Evolutionary conservation across 2,888 invertebrate species (phyloP).

Genomic region (Choreutis nemorana): DNA sequence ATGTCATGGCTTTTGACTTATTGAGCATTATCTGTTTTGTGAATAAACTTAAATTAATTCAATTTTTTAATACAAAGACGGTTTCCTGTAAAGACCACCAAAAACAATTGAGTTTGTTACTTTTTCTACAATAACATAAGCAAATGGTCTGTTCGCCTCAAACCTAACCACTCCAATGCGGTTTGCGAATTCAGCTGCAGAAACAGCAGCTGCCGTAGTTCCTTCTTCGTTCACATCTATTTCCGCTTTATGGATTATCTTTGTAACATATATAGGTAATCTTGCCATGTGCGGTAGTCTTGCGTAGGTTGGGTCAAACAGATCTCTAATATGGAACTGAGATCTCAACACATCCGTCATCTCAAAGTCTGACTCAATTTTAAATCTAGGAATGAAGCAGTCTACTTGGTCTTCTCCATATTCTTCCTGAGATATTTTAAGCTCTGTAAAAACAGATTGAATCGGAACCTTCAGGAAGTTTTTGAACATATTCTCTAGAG

Average conservation of each 20-base stretch:
- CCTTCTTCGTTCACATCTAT: slow-evolving; percentile 80
- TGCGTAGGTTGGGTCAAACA: slow-evolving; percentile 57
- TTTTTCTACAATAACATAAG: slow-evolving; percentile 73
- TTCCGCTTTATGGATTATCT: slow-evolving; percentile 73
- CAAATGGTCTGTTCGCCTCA: slow-evolving; percentile 71
- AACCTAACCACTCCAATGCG: slow-evolving; percentile 66
- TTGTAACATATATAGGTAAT: slow-evolving; percentile 60
- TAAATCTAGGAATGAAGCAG: slow-evolving; percentile 71
- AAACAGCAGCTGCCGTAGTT: slow-evolving; percentile 71
- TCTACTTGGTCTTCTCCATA: slow-evolving; percentile 70
- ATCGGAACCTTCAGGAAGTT: slow-evolving; percentile 53
- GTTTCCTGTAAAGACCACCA: slow-evolving; percentile 43
- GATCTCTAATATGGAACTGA: slow-evolving; percentile 50
- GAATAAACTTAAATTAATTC: neutral
- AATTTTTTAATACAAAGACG: slow-evolving; percentile 29
- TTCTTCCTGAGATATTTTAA: slow-evolving; percentile 51
- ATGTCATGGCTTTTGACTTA: too few species aligned
- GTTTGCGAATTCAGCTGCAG: slow-evolving; percentile 53
- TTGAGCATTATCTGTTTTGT: too few species aligned
- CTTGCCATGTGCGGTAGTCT: slow-evolving; percentile 51
- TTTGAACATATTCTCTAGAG: slow-evolving; percentile 55
- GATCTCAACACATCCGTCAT: slow-evolving; percentile 56
- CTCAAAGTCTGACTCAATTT: slow-evolving; percentile 63
- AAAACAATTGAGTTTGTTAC: slow-evolving; percentile 50
- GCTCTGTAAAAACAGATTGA: slow-evolving; percentile 52